Base-by-base conservation (phyloP, 2,797 vertebrate species). In the Sebastes taczanowskii region DNA sequence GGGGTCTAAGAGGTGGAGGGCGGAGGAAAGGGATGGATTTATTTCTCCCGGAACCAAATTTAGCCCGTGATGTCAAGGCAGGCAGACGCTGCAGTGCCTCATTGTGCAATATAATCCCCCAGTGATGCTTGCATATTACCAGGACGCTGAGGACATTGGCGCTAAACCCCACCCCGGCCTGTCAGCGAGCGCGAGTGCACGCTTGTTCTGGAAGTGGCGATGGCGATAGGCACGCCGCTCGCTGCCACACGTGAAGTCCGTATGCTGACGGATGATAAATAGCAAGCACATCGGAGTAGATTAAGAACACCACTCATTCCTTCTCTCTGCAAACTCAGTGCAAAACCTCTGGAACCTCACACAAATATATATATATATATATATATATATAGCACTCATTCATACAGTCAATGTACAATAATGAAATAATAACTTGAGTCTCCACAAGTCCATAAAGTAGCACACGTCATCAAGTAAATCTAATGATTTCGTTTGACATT, bases 71-170 rank as follows among this genome's bases (percentile, higher is more conserved):
- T 95, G 95, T 95, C 90, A 93, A 92, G 88, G 90, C 91, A 88
- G 92, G 91, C 94, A 94, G 93, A 94, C 86, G 84, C 93, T 92
- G 92, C 93, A 92, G 91, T 92, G 91, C 84, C 88, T 93, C 91
- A 91, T 88, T 92, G 93, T 94, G 93, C 93, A 94, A 94, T 93
- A 92, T 94, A 95, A 95, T 96, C 95, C 92, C 83, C 81, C 59
- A 3, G 78, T 75, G 91, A 91, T 91, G 94, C 90, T 88, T 79
- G 90, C 91, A 94, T 92, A 94, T 94, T 94, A 94, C 87, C 89
- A 86, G 94, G 93, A 93, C 92, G 90, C 86, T 86, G 84, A 95
- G 95, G 93, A 92, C 94, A 91, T 61, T 59, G 91, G 86, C 77
- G 77, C 89, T 91, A 92, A 93, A 92, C 84, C 86, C 84, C 86